Base-by-base conservation (phyloP, 2,113 vertebrate species). In the Pipra filicauda region DNA sequence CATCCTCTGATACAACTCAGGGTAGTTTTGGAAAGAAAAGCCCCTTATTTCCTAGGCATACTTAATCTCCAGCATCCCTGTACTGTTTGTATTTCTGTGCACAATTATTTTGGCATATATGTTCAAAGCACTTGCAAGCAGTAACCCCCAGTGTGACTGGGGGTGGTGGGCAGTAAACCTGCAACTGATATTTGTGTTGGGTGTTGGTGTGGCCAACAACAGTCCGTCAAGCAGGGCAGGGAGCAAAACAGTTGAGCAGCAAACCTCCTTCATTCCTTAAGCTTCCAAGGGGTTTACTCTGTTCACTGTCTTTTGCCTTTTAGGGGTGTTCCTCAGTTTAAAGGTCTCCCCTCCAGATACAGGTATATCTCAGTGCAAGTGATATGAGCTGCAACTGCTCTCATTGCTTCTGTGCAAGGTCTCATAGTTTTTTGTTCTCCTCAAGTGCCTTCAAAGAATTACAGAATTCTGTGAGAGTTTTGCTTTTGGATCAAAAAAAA, bases 1-100 rank as follows among this genome's bases (percentile, higher is more conserved):
- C 1, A 4, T 43, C 57, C 72, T 72, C 54, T 0, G 0, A 31
- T 51, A 81, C 37, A n/a, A 8, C 48, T 61, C 41, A 37, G n/a
- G 22, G 49, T 21, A 46, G 58, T 37, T 76, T 61, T 69, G 46
- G 46, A 84, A 92, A 59, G 21, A 62, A 89, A 84, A 88, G 6
- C 5, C 27, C 51, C 11, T 37, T 57, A 54, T 73, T 91, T 75
- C 46, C 55, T n/a, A 37, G 31, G 28, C 46, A 39, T 10, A 52
- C 21, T 6, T 55, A 12, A 41, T 57, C 59, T 81, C 51, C 77
- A 77, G 24, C 64, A 61, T 5, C 11, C 37, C n/a, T 16, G 37
- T 27, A 30, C 18, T 69, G 9, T 43, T 61, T 84, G 30, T 69
- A 9, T 35, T 66, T 80, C 59, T 84, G 59, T 73, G 44, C 43